phyloP scores from a whole-genome alignment of 2,888 invertebrate genomes.

The Ectemnius lituratus region DNA sequence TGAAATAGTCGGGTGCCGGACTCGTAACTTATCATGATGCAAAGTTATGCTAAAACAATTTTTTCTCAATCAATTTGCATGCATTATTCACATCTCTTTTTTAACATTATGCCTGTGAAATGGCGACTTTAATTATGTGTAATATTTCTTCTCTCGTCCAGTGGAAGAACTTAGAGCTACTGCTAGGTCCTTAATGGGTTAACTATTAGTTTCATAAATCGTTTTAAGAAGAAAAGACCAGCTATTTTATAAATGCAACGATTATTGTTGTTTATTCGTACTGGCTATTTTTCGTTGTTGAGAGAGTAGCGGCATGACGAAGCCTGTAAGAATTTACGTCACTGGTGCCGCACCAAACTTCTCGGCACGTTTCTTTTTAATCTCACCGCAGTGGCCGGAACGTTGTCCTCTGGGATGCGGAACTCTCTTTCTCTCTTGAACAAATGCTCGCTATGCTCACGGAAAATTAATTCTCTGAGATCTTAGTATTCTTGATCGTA shows the following conservation, averaged over 20 bases:
- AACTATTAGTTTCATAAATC: too few relatives aligned
- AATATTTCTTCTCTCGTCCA: too few relatives aligned
- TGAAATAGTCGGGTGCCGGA: too few relatives aligned
- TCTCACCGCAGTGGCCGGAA: slow-evolving; percentile 42
- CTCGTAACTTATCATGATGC: too few relatives aligned
- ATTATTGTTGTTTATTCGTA: slow-evolving; percentile 51
- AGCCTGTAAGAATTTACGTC: slow-evolving; percentile 53
- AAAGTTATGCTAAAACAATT: too few relatives aligned
- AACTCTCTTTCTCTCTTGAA: slow-evolving; percentile 24
- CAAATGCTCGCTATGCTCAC: slow-evolving; percentile 11
- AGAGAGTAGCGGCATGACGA: slow-evolving; percentile 21
- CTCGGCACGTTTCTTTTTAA: slow-evolving; percentile 48
- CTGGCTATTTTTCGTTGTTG: background rate
- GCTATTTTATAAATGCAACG: slow-evolving; percentile 36
- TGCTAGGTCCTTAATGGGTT: too few relatives aligned
- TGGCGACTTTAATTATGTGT: too few relatives aligned
- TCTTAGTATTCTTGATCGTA: slow-evolving; percentile 40
- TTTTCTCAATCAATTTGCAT: too few relatives aligned
- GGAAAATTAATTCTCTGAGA: slow-evolving; percentile 38
- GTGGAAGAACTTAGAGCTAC: too few relatives aligned
- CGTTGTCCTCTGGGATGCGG: slow-evolving; percentile 27
- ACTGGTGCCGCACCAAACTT: slow-evolving; percentile 48
- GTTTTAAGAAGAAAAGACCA: slow-evolving; percentile 19
- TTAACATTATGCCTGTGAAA: too few relatives aligned
- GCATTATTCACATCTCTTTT: too few relatives aligned